Base-by-base conservation (phyloP, 2,113 vertebrate species). In the Corapipo altera region DNA sequence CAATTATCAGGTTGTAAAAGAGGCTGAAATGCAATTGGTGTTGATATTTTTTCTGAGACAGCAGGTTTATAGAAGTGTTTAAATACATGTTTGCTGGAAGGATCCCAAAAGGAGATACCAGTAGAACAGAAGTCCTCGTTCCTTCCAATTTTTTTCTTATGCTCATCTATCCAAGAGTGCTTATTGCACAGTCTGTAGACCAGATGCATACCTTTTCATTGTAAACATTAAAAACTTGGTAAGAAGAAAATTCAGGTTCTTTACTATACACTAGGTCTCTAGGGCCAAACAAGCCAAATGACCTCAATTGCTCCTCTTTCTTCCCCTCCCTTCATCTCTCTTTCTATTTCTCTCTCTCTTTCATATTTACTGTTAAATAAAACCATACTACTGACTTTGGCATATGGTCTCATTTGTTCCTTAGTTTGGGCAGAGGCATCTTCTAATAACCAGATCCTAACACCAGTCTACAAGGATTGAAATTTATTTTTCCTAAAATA, bases 1-100 rank as follows among this genome's bases (percentile, higher is more conserved):
- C 57, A 71, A 88, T 94, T 95, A 88, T 75, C 87, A 90, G 39
- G 37, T 88, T 90, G 81, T 95, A 94, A 96, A 96, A 94, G 52
- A 84, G 62, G 30, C 12, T 95, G 85, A 95, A 93, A 77, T 51
- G 82, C 69, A 81, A 80, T 66, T 89, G 59, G 75, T 81, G 64
- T 52, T 95, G 82, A 46, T 69, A 80, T 73, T 93, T 89, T 72
- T 95, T 95, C 67, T 41, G 65, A 91, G 71, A 73, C 0, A 0
- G 54, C 26, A 77, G 54, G 65, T 77, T 95, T 94, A 80, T 46
- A 77, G 67, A 74, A 66, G 28, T 61, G 26, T 33, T 91, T 78
- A 89, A 83, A 88, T 83, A 61, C n/a, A 49, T 65, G 28, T 87
- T 86, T 90, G 54, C 83, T 92, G 94, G 91, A 88, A 85, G 75